phyloP scores from a whole-genome alignment of 2,113 vertebrate genomes.

The Cercopithecus mona region DNA sequence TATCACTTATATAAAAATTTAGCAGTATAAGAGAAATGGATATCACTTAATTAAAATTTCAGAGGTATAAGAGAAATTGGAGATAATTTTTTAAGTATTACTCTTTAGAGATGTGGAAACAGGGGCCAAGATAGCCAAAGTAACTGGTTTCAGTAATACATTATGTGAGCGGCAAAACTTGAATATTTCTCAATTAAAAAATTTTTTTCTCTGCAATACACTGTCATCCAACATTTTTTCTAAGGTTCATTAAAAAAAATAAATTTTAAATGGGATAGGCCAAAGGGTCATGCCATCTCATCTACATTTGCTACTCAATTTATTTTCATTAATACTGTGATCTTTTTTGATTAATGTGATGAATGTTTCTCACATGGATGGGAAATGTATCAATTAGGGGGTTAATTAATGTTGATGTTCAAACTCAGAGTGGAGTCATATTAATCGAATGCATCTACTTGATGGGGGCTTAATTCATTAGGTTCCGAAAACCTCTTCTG shows the following conservation, averaged over 20 bases:
- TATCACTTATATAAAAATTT: background rate
- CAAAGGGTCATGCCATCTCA: background rate
- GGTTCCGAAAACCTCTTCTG: slow-evolving; percentile 73
- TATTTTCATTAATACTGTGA: slow-evolving; percentile 49
- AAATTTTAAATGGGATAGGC: background rate
- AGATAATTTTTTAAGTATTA: background rate
- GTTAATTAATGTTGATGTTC: slow-evolving; percentile 83
- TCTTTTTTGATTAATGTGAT: background rate
- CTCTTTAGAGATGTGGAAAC: background rate
- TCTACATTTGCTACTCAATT: background rate
- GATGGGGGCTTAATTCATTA: slow-evolving; percentile 82
- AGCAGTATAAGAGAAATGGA: background rate
- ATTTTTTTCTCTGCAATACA: background rate
- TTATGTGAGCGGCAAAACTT: background rate
- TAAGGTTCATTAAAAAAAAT: background rate
- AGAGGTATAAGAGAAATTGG: background rate
- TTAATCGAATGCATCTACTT: slow-evolving; percentile 79
- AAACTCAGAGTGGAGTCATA: slow-evolving; percentile 72
- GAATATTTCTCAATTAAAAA: background rate
- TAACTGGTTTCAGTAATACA: background rate
- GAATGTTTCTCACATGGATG: slow-evolving; percentile 23
- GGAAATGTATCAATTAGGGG: slow-evolving; percentile 69
- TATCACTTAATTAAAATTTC: background rate
- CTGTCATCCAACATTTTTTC: background rate
- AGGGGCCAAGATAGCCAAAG: background rate